Conservation (phyloP, 2,888 invertebrate species). For the Drosophila nr. medialis region DNA sequence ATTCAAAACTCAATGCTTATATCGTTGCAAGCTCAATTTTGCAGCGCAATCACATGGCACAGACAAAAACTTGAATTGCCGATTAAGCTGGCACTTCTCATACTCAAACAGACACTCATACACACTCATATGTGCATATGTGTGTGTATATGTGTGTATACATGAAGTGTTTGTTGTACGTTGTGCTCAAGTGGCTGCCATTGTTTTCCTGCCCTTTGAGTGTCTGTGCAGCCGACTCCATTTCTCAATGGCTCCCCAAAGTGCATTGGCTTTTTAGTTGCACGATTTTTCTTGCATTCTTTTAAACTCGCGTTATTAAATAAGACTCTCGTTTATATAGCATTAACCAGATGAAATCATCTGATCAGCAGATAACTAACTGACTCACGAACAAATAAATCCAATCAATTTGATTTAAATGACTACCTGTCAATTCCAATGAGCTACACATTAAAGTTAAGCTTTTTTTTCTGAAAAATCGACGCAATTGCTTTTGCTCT, state of each 20-base stretch:
- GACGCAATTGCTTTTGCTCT: background rate
- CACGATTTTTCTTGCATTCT: background rate
- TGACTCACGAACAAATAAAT: conserved; percentile 8
- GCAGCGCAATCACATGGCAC: conserved; percentile 26
- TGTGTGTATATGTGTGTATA: background rate
- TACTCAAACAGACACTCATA: conserved; percentile 5
- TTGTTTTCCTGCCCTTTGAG: conserved; percentile 26
- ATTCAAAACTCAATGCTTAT: conserved; percentile 32
- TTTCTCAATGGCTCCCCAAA: conserved; percentile 35
- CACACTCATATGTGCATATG: background rate
- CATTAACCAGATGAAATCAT: conserved; percentile 10
- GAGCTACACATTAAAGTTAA: conserved; percentile 39
- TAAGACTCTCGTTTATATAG: background rate
- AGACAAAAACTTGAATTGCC: conserved; percentile 36
- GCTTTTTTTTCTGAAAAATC: background rate
- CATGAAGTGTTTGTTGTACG: conserved; percentile 15
- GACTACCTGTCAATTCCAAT: conserved; percentile 65
- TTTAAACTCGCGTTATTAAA: background rate
- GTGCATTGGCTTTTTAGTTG: conserved; percentile 44
- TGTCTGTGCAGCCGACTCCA: conserved; percentile 17
- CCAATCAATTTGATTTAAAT: conserved; percentile 60
- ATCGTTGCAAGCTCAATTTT: conserved; percentile 40
- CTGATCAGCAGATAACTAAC: background rate
- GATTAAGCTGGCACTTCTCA: conserved; percentile 23
- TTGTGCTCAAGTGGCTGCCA: conserved; percentile 23